Base-by-base conservation (phyloP, 2,888 invertebrate genomes). In the Liodrosophila aerea region DNA sequence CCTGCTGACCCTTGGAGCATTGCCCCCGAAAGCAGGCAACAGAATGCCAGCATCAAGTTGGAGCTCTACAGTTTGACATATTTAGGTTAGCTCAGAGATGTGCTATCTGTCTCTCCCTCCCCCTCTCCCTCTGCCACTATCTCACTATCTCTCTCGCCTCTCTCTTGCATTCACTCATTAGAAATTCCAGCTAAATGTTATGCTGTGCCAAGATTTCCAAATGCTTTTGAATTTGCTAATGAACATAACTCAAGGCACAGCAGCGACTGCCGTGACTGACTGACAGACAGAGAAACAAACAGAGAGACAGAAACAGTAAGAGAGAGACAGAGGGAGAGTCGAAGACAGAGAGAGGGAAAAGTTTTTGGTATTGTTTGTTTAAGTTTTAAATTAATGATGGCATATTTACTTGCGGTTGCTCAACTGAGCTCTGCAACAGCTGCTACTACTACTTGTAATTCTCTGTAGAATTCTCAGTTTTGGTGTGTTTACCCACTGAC, bases 341-440 rank as follows among this genome's bases (percentile, higher is more conserved):
- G n/a, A 5, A 44, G 45, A 36, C 31, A 34, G n/a, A 41, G 7
- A 30, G 31, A 49, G 27, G 51, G 16, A 22, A 22, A 22, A 51
- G 36, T 44, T 68, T 76, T 61, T 54, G 64, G 62, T 65, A 64
- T 64, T 83, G 73, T 80, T 76, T 74, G 76, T 56, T 63, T 64
- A 70, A 75, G 78, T 81, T 74, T 73, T 67, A 81, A 85, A 85
- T 84, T 86, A 86, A 85, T 85, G 83, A 81, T 77, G 60, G 82
- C 70, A 71, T 77, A 82, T 86, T 85, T 82, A 76, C 80, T 80
- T 82, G 80, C 54, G 84, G 84, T 64, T 69, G 58, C 47, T 58
- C 66, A 50, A 56, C 62, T 51, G 53, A 51, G 43, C 5, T 22
- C 22, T 22, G 40, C 62, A 54, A 40, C 57, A 54, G 54, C 50